These are phyloP conservation scores for Antheraea pernyi DNA, from an alignment of 1,140 invertebrate species.

Conservation along the genomic window DNA sequence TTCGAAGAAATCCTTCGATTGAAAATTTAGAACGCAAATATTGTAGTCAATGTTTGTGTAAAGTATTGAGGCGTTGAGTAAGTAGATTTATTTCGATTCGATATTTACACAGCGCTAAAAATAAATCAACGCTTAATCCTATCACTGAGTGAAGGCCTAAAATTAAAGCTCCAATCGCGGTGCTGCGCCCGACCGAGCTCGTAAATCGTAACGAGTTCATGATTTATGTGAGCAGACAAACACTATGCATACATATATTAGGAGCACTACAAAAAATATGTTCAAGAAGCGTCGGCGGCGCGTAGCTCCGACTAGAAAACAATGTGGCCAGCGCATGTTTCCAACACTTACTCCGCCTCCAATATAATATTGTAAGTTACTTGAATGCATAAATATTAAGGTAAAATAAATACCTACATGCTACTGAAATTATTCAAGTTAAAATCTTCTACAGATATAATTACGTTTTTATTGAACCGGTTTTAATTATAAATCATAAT, in stretches of 20 bases:
- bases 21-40: background rate
- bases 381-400: no score
- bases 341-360: background rate
- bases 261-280: constrained; percentile 52
- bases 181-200: constrained; percentile 49
- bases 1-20: background rate
- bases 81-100: constrained; percentile 4
- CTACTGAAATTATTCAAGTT: no score
- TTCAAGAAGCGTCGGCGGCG: constrained; percentile 16
- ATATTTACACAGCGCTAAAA: constrained; percentile 11
- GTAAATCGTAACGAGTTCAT: constrained; percentile 75
- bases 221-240: constrained; percentile 56
- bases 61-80: background rate
- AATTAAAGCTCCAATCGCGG: constrained; percentile 63
- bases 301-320: constrained; percentile 34
- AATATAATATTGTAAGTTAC: no score
- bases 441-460: background rate
- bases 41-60: background rate
- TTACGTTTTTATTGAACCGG: background rate
- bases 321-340: constrained; percentile 23
- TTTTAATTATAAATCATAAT: background rate
- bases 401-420: no score
- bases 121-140: constrained; percentile 36
- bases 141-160: constrained; percentile 38
- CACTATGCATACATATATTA: constrained; percentile 62